Percentiles rank a stretch among this genome's conserved stretches.
Conservation (phyloP, 1,140 invertebrate genomes). For the Pseudachorutes palmiensis region DNA sequence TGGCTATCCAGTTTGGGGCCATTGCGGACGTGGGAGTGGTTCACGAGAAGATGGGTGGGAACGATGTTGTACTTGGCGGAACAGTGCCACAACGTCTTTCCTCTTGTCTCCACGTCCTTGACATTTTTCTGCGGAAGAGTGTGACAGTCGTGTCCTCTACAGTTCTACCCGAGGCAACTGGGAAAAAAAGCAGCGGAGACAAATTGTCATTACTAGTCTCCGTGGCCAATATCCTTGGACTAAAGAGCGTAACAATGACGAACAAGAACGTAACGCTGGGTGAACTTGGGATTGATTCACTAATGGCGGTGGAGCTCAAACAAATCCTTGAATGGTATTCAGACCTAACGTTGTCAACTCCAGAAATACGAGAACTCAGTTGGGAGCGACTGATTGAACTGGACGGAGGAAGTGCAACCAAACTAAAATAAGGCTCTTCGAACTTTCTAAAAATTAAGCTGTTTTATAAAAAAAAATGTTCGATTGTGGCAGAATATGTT, state of each 20-base stretch:
- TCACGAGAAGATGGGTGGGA: constrained; percentile 71
- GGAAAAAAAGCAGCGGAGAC: constrained; percentile 50
- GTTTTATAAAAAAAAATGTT: no score
- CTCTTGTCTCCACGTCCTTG: constrained; percentile 61
- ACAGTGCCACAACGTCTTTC: constrained; percentile 74
- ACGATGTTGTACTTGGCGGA: constrained; percentile 61
- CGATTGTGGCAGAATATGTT: no score
- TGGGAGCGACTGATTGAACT: constrained; percentile 5
- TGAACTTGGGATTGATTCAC: constrained; percentile 54
- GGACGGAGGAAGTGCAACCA: neutral
- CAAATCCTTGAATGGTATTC: constrained; percentile 42
- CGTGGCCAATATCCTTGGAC: constrained; percentile 19
- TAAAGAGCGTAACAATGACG: neutral
- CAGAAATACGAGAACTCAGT: constrained; percentile 10
- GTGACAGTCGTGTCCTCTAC: constrained; percentile 65
- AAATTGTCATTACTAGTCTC: constrained; percentile 19
- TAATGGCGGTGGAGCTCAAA: constrained; percentile 57
- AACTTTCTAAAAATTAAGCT: no score
- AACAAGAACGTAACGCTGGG: constrained; percentile 44
- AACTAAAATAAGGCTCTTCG: no score
- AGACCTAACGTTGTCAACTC: constrained; percentile 1
- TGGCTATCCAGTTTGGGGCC: constrained; percentile 64
- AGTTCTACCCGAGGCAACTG: constrained; percentile 54
- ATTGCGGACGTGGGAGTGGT: constrained; percentile 62
- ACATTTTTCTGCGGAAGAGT: constrained; percentile 57